These are phyloP conservation scores for Cheirogaleus medius DNA, from an alignment of 2,113 vertebrate genomes.

Conservation along the genomic window DNA sequence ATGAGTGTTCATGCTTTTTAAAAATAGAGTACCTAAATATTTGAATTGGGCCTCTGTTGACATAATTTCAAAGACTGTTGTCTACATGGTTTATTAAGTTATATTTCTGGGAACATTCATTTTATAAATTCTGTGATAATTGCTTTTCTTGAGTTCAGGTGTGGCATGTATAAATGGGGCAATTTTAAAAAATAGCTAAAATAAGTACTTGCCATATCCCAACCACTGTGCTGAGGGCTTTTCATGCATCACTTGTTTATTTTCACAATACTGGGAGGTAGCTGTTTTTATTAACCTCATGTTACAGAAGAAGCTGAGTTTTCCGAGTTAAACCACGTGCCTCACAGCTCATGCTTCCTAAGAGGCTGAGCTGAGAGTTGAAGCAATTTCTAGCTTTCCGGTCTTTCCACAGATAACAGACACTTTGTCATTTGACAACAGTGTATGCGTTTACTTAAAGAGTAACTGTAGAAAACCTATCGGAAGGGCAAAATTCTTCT, in stretches of 20 bases:
- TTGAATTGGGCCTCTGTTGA: not conserved
- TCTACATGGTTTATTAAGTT: constrained; percentile 28
- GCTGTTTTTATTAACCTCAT: not conserved
- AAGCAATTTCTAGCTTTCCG: not conserved
- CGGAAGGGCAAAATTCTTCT: constrained; percentile 32
- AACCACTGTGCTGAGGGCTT: not conserved
- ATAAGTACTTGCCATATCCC: not conserved
- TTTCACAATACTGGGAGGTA: not conserved
- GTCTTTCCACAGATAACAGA: not conserved
- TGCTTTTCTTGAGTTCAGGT: not conserved
- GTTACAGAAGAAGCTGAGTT: not conserved
- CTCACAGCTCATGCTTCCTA: not conserved
- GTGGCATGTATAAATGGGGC: not conserved
- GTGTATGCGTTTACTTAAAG: not conserved
- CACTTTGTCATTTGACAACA: not conserved
- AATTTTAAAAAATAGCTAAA: not conserved
- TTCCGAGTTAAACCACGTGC: not conserved
- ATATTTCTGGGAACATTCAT: not conserved
- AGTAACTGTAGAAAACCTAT: not conserved
- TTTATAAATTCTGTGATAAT: not conserved
- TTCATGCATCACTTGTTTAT: not conserved
- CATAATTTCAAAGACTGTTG: not conserved
- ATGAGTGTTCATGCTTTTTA: not conserved
- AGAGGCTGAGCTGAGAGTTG: not conserved
- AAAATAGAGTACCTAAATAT: constrained; percentile 19